Evolutionary conservation across 2,888 invertebrate species (phyloP).

Genomic region (Neoitamus cyanurus): DNA sequence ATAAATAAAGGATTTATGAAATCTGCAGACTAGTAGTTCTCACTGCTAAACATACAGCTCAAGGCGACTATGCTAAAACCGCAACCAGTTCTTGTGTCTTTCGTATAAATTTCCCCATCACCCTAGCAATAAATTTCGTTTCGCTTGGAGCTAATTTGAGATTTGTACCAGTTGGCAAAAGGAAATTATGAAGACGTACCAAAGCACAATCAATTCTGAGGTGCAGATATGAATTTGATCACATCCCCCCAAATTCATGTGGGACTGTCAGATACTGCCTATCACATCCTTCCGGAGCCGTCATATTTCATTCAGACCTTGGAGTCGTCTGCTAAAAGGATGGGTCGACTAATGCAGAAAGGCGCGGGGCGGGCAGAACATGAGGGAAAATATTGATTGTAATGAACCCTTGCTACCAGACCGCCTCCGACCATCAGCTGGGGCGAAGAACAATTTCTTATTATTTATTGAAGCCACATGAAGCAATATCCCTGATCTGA

Average conservation of each 20-base stretch:
- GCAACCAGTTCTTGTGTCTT: background rate
- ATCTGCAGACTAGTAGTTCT: background rate
- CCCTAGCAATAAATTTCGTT: background rate
- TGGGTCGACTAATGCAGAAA: background rate
- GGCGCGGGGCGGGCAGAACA: background rate
- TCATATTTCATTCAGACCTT: conserved; percentile 4
- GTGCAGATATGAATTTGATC: conserved; percentile 20
- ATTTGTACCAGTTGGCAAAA: conserved; percentile 11
- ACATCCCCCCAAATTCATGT: background rate
- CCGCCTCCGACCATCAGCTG: background rate
- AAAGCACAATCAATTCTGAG: conserved; percentile 9
- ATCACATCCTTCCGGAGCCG: conserved; percentile 21
- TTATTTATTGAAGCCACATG: background rate
- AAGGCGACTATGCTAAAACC: background rate
- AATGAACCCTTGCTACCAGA: background rate
- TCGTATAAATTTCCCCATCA: background rate
- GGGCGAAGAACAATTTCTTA: background rate
- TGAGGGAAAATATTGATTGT: background rate
- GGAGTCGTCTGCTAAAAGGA: background rate
- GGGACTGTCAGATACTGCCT: conserved; percentile 21
- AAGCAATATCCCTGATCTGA: background rate
- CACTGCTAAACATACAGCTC: background rate
- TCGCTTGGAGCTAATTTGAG: background rate
- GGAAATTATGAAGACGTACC: conserved; percentile 11
- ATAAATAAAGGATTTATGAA: background rate